Conservation (phyloP, 2,113 vertebrate genomes). For the Siphamia tubifer region DNA sequence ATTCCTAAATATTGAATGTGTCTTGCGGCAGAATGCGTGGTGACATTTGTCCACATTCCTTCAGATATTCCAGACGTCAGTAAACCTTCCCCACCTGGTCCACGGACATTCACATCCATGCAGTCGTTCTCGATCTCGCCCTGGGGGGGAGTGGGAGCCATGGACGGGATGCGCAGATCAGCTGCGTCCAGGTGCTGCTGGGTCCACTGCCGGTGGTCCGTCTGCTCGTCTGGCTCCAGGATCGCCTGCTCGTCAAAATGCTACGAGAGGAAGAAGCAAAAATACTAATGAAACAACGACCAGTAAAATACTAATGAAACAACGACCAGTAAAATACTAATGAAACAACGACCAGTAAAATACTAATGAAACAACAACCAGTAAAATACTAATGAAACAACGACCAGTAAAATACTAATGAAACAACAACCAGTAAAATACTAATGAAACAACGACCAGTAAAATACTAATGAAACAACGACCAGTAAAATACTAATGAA, state of each 20-base stretch:
- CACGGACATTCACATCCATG: constrained; percentile 96
- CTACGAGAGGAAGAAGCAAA: neutral
- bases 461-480: neutral
- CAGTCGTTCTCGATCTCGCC: constrained; percentile 94
- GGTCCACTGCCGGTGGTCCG: constrained; percentile 96
- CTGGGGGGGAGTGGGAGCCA: constrained; percentile 94
- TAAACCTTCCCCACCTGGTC: constrained; percentile 83
- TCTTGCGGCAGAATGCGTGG: too few species aligned
- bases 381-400: neutral
- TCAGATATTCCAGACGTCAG: neutral
- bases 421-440: neutral
- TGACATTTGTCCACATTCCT: neutral
- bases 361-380: neutral
- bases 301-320: neutral
- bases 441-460: neutral
- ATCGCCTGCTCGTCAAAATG: constrained; percentile 92
- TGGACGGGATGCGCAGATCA: constrained; percentile 91
- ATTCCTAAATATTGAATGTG: too few species aligned
- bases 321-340: neutral
- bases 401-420: neutral
- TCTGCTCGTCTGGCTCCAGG: constrained; percentile 86
- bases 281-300: neutral
- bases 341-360: neutral
- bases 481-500: neutral
- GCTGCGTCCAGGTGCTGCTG: constrained; percentile 98